These are phyloP conservation scores for Athene cunicularia DNA, from an alignment of 2,113 vertebrate genomes.

Conservation along the genomic window DNA sequence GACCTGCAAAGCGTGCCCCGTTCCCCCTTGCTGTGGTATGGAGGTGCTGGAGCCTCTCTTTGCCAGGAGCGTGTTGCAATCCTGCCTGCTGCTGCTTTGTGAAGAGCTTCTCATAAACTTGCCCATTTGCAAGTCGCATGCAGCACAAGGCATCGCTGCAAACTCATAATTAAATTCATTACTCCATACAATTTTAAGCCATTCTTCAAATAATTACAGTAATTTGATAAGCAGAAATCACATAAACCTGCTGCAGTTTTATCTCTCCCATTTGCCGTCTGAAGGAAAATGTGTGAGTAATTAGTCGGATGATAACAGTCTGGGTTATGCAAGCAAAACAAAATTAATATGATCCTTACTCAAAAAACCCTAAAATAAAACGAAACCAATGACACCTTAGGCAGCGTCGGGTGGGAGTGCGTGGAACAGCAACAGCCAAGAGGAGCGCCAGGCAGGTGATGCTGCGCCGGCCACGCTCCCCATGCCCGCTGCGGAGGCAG, in stretches of 20 bases:
- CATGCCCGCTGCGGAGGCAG: not conserved
- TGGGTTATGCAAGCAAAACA: slow-evolving; percentile 71
- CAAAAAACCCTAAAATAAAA: not conserved
- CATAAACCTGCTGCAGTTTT: slow-evolving; percentile 72
- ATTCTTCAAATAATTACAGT: slow-evolving; percentile 76
- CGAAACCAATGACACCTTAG: not conserved
- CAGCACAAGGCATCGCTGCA: slow-evolving; percentile 52
- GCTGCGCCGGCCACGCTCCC: not conserved
- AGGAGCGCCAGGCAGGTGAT: fast-evolving
- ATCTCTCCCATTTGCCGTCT: slow-evolving; percentile 71
- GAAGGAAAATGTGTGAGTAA: slow-evolving; percentile 69
- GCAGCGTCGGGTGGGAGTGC: not conserved
- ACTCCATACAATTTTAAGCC: slow-evolving; percentile 69
- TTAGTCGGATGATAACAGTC: slow-evolving; percentile 66
- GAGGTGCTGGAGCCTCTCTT: not conserved
- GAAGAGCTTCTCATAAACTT: not conserved
- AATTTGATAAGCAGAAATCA: slow-evolving; percentile 74
- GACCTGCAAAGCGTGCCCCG: not conserved
- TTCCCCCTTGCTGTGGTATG: not conserved
- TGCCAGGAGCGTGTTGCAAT: not conserved
- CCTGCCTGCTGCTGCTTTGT: not conserved
- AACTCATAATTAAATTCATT: slow-evolving; percentile 73
- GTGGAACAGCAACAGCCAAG: not conserved
- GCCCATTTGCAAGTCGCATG: slow-evolving; percentile 33
- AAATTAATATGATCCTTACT: slow-evolving; percentile 65